phyloP scores from a whole-genome alignment of 2,888 invertebrate species.

The Chirona hameri region DNA sequence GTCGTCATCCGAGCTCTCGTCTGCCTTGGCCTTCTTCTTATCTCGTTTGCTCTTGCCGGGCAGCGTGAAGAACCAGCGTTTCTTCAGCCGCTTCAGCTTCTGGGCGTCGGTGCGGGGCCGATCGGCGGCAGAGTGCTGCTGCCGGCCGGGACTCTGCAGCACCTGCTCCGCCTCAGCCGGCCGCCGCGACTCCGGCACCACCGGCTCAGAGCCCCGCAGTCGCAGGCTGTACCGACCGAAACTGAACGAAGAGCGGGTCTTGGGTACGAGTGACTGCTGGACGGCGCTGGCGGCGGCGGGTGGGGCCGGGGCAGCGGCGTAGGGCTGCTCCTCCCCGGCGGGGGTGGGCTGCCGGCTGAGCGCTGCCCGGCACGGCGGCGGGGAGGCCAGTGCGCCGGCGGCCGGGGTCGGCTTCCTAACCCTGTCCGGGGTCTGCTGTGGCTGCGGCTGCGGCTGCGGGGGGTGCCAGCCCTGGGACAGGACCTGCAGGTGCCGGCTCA shows the following conservation, averaged over 20 bases:
- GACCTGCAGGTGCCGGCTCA: background rate
- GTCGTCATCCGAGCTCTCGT: conserved; percentile 39
- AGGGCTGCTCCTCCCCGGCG: background rate
- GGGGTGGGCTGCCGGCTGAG: background rate
- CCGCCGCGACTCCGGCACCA: background rate
- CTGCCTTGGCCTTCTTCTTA: conserved; percentile 38
- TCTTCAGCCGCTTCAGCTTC: conserved; percentile 39
- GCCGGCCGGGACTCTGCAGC: background rate
- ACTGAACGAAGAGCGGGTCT: background rate
- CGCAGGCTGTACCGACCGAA: conserved; percentile 9
- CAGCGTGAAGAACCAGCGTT: conserved; percentile 40
- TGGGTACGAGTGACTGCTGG: background rate
- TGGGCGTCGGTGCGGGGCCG: conserved; percentile 4
- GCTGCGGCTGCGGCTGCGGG: background rate
- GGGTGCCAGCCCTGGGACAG: background rate
- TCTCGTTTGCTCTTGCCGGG: conserved; percentile 32
- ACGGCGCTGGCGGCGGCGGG: background rate
- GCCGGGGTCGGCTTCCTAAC: background rate
- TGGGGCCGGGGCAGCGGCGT: background rate
- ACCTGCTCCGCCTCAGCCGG: conserved; percentile 1
- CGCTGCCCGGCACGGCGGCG: background rate
- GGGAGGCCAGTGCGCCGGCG: background rate
- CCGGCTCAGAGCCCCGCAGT: background rate
- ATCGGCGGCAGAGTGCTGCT: background rate
- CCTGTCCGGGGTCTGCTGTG: background rate